Percentiles rank a stretch among this genome's conserved stretches.
Conservation (phyloP, 2,888 invertebrate genomes). For the Pyrochroa serraticornis region DNA sequence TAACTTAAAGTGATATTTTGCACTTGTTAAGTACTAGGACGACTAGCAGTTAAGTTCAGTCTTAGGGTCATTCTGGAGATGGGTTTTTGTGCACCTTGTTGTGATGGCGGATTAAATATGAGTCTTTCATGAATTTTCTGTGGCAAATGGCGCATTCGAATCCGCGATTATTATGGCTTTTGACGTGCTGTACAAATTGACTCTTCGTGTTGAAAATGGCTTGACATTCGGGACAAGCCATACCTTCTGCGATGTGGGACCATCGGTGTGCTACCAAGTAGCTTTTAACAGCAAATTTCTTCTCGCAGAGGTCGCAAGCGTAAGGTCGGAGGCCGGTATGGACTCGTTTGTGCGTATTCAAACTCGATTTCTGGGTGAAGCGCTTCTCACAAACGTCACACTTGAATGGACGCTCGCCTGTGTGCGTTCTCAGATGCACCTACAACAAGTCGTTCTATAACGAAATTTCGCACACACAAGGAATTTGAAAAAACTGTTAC, state of each 20-base stretch:
- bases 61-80: not conserved
- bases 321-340: constrained; percentile 82
- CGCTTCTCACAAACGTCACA: constrained; percentile 77
- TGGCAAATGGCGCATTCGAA: constrained; percentile 79
- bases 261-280: constrained; percentile 81
- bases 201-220: constrained; percentile 77
- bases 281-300: constrained; percentile 81
- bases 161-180: constrained; percentile 72
- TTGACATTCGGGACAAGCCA: constrained; percentile 73
- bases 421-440: constrained; percentile 82
- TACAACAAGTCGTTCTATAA: constrained; percentile 25
- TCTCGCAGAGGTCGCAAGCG: constrained; percentile 79
- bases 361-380: constrained; percentile 81
- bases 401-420: constrained; percentile 76
- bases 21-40: not conserved
- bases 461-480: not conserved
- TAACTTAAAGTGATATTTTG: not conserved
- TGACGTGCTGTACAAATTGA: constrained; percentile 77
- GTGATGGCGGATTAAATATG: constrained; percentile 78
- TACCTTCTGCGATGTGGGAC: constrained; percentile 77
- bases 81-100: constrained; percentile 71
- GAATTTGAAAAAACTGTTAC: not conserved
- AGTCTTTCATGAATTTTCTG: constrained; percentile 76
- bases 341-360: constrained; percentile 81
- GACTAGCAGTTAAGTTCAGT: not conserved